Evolutionary conservation across 2,888 invertebrate species (phyloP), one percentile per base, ranked within the genome.

Genomic region (Lasiommata megera): DNA sequence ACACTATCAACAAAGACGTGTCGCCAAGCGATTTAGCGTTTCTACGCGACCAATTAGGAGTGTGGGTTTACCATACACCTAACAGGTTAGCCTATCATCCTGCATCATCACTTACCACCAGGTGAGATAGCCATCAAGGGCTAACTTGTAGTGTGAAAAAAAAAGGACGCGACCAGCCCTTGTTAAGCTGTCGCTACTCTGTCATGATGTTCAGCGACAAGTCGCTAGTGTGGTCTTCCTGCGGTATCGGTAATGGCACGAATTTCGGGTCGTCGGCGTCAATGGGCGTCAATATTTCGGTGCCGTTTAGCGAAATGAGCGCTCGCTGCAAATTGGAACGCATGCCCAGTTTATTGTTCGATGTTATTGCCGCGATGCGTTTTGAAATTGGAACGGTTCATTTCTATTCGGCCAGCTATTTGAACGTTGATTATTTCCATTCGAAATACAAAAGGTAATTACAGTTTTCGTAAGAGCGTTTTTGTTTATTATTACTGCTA

Each of bases 211-310:
- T 23, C 3, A 18, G 1, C n/a, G 34, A 6, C 18, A 34, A 28
- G 38, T 29, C 28, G 14, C 38, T n/a, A 38, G 51, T 51, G 16
- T 11, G 31, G 3, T 16, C 16, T 11, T 3, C 16, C 46, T 31
- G 9, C 16, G 11, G 16, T 29, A 31, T 31, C 68, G 76, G 74
- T 85, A 86, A 85, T 85, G 82, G 84, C 78, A 75, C 68, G 70
- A 50, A 37, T 53, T 58, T 67, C 52, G 38, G 59, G 61, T 55
- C 57, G 38, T 52, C 54, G 31, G 43, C 53, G 53, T 80, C 46
- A 46, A 46, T 46, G 29, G 40, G 77, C 76, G 73, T 76, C 76
- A 77, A 79, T 82, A 79, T 80, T 79, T 67, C 71, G 74, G 69
- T 73, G 70, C 72, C 73, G 73, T 77, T 76, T 73, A 72, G 70